phyloP scores from a whole-genome alignment of 2,888 invertebrate genomes.

The Cynaeus angustus region DNA sequence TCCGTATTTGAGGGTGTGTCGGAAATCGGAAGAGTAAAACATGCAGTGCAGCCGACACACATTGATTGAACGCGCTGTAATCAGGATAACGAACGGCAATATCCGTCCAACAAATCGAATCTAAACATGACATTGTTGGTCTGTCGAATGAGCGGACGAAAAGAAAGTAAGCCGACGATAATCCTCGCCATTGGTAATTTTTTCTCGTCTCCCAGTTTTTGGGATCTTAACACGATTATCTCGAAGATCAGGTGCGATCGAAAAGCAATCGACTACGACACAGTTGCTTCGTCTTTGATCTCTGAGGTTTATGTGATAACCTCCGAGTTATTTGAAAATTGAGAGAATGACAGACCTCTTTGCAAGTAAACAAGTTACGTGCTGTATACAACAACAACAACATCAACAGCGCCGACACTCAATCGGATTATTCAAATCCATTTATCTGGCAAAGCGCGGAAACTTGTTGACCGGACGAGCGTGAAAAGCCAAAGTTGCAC shows the following conservation, averaged over 20 bases:
- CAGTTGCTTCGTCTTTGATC: constrained; percentile 40
- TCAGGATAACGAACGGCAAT: constrained; percentile 68
- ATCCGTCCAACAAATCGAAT: constrained; percentile 67
- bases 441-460: constrained; percentile 53
- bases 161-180: constrained; percentile 35
- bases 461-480: constrained; percentile 54
- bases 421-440: constrained; percentile 57
- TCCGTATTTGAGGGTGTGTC: constrained; percentile 28
- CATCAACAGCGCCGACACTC: constrained; percentile 47
- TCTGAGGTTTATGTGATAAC: constrained; percentile 37
- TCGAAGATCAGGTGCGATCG: constrained; percentile 47
- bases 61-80: constrained; percentile 64
- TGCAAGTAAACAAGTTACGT: constrained; percentile 47
- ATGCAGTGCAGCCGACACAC: constrained; percentile 49
- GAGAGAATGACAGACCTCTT: constrained; percentile 15
- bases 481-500: constrained; percentile 50
- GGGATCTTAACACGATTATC: constrained; percentile 45
- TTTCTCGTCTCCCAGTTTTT: constrained; percentile 29
- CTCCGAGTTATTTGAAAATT: constrained; percentile 37
- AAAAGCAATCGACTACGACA: constrained; percentile 42
- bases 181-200: constrained; percentile 42
- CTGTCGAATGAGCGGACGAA: constrained; percentile 40
- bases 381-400: constrained; percentile 52
- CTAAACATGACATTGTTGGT: constrained; percentile 60
- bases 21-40: constrained; percentile 47